Conservation (phyloP, 2,888 invertebrate species). For the Eugnorisma glareosa region DNA sequence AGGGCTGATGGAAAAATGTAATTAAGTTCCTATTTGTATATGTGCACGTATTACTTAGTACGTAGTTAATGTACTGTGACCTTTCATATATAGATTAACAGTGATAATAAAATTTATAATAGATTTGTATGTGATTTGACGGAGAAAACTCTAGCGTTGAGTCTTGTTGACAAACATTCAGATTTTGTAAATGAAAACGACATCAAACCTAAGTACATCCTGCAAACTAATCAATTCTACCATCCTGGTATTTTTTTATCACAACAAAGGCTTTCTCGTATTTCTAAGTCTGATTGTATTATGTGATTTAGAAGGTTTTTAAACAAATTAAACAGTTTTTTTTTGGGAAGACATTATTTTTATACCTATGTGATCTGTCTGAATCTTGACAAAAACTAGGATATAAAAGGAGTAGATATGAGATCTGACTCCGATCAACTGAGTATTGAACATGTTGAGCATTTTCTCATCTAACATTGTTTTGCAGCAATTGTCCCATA, state of each 20-base stretch:
- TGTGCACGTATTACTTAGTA: neutral
- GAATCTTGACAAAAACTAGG: neutral
- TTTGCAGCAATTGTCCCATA: neutral
- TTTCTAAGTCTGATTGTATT: neutral
- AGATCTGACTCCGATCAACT: neutral
- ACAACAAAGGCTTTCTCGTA: neutral
- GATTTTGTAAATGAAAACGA: neutral
- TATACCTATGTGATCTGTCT: neutral
- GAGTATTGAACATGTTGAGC: neutral
- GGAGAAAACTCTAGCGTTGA: neutral
- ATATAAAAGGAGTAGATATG: neutral
- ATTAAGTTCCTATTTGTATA: constrained; percentile 8
- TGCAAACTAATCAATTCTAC: neutral
- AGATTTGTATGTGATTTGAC: neutral
- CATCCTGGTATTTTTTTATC: neutral
- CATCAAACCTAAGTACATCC: neutral
- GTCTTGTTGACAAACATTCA: neutral
- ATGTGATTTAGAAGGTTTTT: neutral
- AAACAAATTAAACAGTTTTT: neutral
- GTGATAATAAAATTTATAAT: too few species aligned
- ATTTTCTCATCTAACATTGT: neutral
- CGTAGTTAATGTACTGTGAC: neutral
- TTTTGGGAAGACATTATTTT: neutral
- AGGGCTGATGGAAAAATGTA: constrained; percentile 14
- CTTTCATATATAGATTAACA: neutral